These are phyloP conservation scores for Tyrannus savana DNA, from an alignment of 2,113 vertebrate genomes.

Conservation along the genomic window DNA sequence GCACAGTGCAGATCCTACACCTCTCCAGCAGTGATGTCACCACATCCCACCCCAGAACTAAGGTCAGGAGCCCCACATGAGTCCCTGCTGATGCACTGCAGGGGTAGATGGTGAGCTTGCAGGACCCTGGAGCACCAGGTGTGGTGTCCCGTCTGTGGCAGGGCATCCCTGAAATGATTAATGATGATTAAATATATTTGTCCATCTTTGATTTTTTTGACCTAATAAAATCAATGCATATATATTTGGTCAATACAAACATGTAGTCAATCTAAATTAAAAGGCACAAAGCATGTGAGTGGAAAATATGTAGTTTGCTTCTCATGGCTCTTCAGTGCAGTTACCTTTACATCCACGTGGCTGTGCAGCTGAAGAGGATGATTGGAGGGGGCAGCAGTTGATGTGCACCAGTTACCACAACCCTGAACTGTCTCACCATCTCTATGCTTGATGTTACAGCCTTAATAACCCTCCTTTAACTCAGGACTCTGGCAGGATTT, in stretches of 20 bases:
- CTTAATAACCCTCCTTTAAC: not conserved
- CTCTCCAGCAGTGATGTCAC: not conserved
- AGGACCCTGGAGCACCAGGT: not conserved
- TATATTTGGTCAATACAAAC: not conserved
- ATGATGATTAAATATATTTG: not conserved
- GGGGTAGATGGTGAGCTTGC: rapidly evolving
- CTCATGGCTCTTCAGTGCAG: not conserved
- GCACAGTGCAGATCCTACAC: rapidly evolving
- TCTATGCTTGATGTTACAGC: not conserved
- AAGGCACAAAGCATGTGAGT: not conserved
- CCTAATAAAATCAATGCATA: not conserved
- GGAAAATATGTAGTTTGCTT: not conserved
- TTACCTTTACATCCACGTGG: rapidly evolving
- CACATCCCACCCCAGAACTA: not conserved
- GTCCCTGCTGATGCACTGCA: not conserved
- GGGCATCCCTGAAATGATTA: too few species aligned
- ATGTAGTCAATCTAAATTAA: not conserved
- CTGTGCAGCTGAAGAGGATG: not conserved
- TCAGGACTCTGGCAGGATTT: not conserved
- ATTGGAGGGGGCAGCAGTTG: not conserved
- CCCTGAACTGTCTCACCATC: not conserved
- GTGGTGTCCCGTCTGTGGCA: rapidly evolving
- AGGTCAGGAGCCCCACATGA: rapidly evolving
- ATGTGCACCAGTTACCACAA: not conserved
- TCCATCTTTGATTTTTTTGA: not conserved